Percentiles rank a stretch among this genome's conserved stretches.
Conservation (phyloP, 2,797 vertebrate genomes). For the Hylomyscus alleni region DNA sequence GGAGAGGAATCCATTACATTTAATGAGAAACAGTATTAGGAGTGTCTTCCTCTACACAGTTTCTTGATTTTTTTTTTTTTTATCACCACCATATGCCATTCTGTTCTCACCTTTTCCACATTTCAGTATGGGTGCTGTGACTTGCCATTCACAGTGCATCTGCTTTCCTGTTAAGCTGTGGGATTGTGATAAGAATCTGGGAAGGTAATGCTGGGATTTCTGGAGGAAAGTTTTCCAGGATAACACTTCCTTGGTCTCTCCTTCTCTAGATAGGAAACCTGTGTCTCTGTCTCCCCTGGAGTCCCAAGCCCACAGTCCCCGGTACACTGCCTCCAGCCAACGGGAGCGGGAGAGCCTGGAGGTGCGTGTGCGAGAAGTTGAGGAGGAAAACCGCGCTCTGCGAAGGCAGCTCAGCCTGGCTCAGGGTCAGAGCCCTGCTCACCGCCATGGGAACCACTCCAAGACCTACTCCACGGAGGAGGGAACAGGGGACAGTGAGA, state of each 20-base stretch:
- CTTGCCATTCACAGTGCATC: conserved; percentile 13
- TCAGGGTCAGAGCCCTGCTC: conserved; percentile 86
- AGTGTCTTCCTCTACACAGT: conserved; percentile 39
- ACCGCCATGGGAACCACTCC: conserved; percentile 92
- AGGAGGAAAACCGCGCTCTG: conserved; percentile 96
- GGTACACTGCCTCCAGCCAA: conserved; percentile 89
- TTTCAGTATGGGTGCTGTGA: conserved; percentile 25
- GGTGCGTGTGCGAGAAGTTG: conserved; percentile 94
- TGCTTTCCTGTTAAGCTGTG: not conserved
- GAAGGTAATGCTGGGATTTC: not conserved
- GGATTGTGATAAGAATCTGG: not conserved
- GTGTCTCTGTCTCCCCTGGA: conserved; percentile 95
- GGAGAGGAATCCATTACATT: conserved; percentile 35
- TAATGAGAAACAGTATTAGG: conserved; percentile 55
- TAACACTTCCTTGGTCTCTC: conserved; percentile 42
- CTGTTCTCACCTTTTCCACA: conserved; percentile 76
- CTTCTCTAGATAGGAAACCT: conserved; percentile 93
- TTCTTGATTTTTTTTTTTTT: conserved; percentile 77
- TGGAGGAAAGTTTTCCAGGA: rapidly evolving
- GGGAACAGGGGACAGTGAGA: conserved; percentile 95
- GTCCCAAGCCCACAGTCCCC: conserved; percentile 92
- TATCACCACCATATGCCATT: conserved; percentile 71
- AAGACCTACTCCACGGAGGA: conserved; percentile 95
- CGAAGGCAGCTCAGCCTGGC: conserved; percentile 95
- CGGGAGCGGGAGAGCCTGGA: conserved; percentile 94